phyloP scores from a whole-genome alignment of 2,797 vertebrate species.

The Brachyalestes nurse region DNA sequence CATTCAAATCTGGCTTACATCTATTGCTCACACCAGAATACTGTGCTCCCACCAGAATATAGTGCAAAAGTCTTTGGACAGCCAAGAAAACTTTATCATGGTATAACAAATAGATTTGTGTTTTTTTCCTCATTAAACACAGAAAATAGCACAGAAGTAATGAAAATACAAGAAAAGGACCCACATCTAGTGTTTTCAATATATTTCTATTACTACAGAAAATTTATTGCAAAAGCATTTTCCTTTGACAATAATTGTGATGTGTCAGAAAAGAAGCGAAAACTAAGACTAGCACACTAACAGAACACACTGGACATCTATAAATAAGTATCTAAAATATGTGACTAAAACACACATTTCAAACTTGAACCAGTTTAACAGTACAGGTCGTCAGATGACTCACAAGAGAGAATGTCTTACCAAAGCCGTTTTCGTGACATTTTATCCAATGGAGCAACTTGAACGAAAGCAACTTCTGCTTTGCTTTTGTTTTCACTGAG shows the following conservation, averaged over 20 bases:
- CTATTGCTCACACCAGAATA: neutral
- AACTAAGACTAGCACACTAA: neutral
- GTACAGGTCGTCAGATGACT: too few species aligned
- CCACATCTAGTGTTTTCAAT: neutral
- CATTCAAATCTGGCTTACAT: constrained; percentile 30
- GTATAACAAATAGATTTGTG: too few species aligned
- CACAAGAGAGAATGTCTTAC: too few species aligned
- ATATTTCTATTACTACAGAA: neutral
- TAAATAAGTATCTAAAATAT: too few species aligned
- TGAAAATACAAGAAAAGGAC: neutral
- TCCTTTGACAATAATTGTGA: neutral
- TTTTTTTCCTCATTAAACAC: too few species aligned
- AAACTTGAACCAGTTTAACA: too few species aligned
- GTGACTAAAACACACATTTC: too few species aligned
- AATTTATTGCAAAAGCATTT: neutral
- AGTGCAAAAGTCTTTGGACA: neutral
- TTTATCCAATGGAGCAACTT: too few species aligned
- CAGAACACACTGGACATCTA: too few species aligned
- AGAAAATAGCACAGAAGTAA: neutral
- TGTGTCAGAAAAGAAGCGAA: neutral
- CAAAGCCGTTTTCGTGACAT: too few species aligned
- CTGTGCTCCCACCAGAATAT: neutral
- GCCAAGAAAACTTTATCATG: neutral
- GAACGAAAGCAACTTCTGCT: too few species aligned
- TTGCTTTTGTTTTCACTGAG: too few species aligned